Evolutionary conservation across 2,113 vertebrate species (phyloP).

Genomic region (Rhinolophus sinicus): DNA sequence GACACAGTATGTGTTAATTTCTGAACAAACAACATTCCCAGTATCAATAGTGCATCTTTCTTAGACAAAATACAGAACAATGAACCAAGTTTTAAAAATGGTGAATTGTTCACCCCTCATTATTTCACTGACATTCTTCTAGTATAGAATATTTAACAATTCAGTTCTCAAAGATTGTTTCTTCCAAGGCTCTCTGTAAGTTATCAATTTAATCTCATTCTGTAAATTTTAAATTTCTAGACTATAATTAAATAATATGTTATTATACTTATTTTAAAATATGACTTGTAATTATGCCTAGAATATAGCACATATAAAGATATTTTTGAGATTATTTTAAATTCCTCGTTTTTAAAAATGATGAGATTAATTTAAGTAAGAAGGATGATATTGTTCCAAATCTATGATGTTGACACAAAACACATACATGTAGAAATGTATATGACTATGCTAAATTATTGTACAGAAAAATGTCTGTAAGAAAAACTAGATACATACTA

Average conservation of each 20-base stretch:
- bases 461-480: neutral
- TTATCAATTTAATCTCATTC: slow-evolving; percentile 63
- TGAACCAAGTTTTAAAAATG: slow-evolving; percentile 61
- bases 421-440: neutral
- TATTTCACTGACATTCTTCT: slow-evolving; percentile 60
- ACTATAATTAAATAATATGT: slow-evolving; percentile 45
- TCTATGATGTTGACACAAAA: neutral
- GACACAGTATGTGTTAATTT: neutral
- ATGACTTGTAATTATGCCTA: neutral
- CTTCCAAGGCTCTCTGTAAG: slow-evolving; percentile 49
- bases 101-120: slow-evolving; percentile 43
- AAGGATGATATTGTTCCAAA: neutral
- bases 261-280: neutral
- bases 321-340: neutral
- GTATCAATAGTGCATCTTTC: neutral
- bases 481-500: neutral
- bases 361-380: neutral
- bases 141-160: slow-evolving; percentile 59
- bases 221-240: slow-evolving; percentile 53
- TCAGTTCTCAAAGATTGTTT: slow-evolving; percentile 35
- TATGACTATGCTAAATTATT: neutral
- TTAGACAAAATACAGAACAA: slow-evolving; percentile 61
- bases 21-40: neutral
- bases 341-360: neutral
- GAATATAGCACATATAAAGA: neutral